These are phyloP conservation scores for Thunnus maccoyii DNA, from an alignment of 2,113 vertebrate species.

Conservation along the genomic window DNA sequence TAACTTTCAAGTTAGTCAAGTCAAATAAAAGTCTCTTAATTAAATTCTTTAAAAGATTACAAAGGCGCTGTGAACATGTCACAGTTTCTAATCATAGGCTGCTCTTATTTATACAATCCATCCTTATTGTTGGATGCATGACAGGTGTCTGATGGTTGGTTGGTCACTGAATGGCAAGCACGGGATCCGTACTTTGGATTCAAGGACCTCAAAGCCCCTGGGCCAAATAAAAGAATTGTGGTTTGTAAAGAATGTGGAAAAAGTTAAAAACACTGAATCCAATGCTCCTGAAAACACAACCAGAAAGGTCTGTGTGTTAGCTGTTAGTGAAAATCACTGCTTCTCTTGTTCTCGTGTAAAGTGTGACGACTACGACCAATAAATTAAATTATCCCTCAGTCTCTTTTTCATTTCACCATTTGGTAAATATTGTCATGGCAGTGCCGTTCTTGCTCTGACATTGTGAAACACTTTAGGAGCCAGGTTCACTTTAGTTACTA, in stretches of 20 bases:
- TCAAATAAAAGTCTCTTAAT: not conserved
- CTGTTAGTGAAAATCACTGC: not conserved
- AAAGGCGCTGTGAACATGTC: not conserved
- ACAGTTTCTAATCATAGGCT: not conserved
- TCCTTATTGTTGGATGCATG: not conserved
- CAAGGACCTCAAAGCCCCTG: too few species aligned
- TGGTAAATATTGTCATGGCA: not conserved
- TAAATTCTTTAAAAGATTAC: not conserved
- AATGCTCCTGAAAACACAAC: not conserved
- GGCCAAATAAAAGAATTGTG: too few species aligned
- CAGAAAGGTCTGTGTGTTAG: not conserved
- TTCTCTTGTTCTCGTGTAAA: not conserved
- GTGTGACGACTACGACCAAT: not conserved
- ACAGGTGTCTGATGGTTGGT: too few species aligned
- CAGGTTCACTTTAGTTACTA: not conserved
- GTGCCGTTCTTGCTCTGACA: not conserved
- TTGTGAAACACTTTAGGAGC: slow-evolving; percentile 14
- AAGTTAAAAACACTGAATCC: not conserved
- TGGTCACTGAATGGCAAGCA: not conserved
- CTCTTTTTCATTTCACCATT: not conserved
- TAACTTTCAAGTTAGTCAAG: not conserved
- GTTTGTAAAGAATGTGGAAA: not conserved
- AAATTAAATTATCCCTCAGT: not conserved
- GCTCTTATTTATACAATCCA: not conserved
- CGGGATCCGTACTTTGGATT: too few species aligned